phyloP scores from a whole-genome alignment of 2,797 vertebrate genomes.

The Schizopygopsis malacanthus region DNA sequence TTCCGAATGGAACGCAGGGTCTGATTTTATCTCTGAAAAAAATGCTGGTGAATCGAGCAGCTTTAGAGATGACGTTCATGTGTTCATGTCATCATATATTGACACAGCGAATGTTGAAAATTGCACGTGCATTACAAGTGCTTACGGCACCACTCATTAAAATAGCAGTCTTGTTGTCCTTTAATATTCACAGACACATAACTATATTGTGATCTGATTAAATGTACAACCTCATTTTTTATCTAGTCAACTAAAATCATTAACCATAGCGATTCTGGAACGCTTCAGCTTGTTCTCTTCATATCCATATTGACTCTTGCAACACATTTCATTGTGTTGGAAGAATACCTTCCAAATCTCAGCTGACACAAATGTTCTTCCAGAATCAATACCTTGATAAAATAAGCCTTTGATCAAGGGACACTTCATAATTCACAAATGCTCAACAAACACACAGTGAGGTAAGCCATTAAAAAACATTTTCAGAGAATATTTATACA shows the following conservation, averaged over 20 bases:
- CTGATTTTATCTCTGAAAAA: too few species aligned
- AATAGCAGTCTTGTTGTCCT: background rate
- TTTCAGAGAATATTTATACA: background rate
- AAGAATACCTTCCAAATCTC: background rate
- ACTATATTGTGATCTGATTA: background rate
- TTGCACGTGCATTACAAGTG: too few species aligned
- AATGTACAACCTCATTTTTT: background rate
- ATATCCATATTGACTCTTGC: background rate
- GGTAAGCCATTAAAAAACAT: background rate
- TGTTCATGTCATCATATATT: too few species aligned
- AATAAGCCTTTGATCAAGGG: background rate
- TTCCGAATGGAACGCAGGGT: too few species aligned
- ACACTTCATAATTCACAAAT: background rate
- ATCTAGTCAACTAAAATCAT: background rate
- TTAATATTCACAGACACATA: background rate
- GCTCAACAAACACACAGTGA: background rate
- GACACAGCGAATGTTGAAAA: background rate
- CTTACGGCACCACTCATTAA: too few species aligned
- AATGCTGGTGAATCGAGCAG: background rate
- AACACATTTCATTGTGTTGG: background rate
- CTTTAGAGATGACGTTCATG: background rate
- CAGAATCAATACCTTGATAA: constrained; percentile 8
- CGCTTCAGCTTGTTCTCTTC: too few species aligned
- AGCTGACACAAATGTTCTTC: background rate
- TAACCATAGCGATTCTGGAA: background rate